A percentile compares a stretch with the other conserved stretches of the same genome.
Evolutionary conservation across 2,797 vertebrate species (phyloP).

Genomic region (Coccyzus lansbergi): DNA sequence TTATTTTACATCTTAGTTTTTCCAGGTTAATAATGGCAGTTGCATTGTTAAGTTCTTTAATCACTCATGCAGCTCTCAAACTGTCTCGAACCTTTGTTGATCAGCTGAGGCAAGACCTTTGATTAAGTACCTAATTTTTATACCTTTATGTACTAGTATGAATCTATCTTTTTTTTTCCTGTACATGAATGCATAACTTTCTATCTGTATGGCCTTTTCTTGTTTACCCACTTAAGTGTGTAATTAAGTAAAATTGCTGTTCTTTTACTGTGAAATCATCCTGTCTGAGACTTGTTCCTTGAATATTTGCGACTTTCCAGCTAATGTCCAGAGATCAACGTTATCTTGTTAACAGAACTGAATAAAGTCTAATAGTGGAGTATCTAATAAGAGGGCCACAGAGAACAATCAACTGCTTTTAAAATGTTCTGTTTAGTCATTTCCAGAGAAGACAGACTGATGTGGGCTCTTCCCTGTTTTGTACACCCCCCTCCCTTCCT

Average conservation of each 20-base stretch:
- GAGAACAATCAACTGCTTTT: neutral
- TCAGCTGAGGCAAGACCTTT: neutral
- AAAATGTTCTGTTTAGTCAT: neutral
- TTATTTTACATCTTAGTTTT: neutral
- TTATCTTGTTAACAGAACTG: neutral
- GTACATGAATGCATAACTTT: neutral
- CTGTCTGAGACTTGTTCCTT: neutral
- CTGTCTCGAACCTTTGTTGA: neutral
- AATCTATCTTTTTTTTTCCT: neutral
- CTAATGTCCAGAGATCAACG: neutral
- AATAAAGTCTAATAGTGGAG: neutral
- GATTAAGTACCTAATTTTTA: neutral
- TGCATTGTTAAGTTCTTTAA: neutral
- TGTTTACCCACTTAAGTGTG: neutral
- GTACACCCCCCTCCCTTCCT: fast-evolving
- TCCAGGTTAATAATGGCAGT: neutral
- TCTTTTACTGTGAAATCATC: neutral
- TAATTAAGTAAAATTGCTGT: neutral
- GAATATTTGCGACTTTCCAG: neutral
- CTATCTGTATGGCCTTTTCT: neutral
- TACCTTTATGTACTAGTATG: neutral
- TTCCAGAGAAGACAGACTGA: neutral
- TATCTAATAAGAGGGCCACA: neutral
- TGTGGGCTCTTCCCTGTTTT: neutral
- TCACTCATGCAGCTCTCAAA: neutral